Conservation (phyloP, 2,113 vertebrate genomes). For the Puffinus mauretanicus region DNA sequence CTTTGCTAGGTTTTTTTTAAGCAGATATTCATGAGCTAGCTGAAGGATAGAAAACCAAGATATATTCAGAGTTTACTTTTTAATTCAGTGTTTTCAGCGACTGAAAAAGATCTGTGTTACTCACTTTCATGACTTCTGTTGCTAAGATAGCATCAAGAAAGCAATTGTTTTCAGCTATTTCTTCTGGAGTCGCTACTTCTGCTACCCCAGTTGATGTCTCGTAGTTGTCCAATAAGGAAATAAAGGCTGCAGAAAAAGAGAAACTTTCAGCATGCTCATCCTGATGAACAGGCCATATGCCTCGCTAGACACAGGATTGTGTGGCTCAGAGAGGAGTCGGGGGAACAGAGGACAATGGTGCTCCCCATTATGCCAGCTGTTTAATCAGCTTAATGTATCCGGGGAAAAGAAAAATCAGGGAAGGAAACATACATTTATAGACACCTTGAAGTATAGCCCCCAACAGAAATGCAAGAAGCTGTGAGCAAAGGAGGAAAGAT, state of each 20-base stretch:
- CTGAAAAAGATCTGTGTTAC: background rate
- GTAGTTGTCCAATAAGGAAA: constrained; percentile 83
- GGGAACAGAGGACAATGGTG: background rate
- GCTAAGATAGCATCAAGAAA: constrained; percentile 81
- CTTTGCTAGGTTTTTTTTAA: constrained; percentile 70
- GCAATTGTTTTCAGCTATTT: constrained; percentile 72
- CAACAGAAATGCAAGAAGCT: background rate
- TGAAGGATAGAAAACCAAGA: constrained; percentile 41
- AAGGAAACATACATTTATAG: background rate
- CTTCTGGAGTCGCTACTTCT: constrained; percentile 78
- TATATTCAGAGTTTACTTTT: background rate
- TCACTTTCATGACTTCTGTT: constrained; percentile 84
- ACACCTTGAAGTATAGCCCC: background rate
- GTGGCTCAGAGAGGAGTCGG: background rate
- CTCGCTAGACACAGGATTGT: background rate
- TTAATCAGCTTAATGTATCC: background rate
- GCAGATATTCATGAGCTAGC: constrained; percentile 81
- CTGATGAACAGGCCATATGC: background rate
- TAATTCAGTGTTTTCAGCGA: background rate
- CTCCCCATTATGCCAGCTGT: background rate
- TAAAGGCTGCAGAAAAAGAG: constrained; percentile 74
- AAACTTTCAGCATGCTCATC: background rate
- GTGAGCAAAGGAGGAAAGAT: background rate
- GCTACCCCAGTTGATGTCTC: constrained; percentile 75
- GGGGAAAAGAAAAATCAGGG: background rate